Percentiles rank a stretch among this genome's conserved stretches.
These are phyloP conservation scores for Nixonia krombeini DNA, from an alignment of 1,140 invertebrate genomes.

Conservation along the genomic window DNA sequence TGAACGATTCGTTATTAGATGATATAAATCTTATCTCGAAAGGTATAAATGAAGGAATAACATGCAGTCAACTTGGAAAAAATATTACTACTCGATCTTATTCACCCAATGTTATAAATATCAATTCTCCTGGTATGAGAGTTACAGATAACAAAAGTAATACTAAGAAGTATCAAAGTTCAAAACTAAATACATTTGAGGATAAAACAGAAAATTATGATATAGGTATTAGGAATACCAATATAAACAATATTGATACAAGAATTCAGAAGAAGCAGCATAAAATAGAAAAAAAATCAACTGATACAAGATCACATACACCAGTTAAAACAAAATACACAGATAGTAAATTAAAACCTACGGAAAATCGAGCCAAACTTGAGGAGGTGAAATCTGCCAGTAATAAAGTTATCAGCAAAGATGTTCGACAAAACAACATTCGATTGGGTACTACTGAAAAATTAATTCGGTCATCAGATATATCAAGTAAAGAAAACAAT, in stretches of 20 bases:
- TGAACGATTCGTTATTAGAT: constrained; percentile 66
- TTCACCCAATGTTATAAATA: neutral
- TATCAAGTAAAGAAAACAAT: constrained; percentile 62
- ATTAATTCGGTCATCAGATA: constrained; percentile 49
- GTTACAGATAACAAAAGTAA: constrained; percentile 14
- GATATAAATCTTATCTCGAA: constrained; percentile 53
- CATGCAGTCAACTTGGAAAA: constrained; percentile 16
- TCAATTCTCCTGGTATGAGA: neutral
- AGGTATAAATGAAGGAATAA: constrained; percentile 18
- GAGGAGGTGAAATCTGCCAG: constrained; percentile 41
- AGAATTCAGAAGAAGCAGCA: neutral
- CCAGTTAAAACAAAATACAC: constrained; percentile 24
- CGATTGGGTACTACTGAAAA: constrained; percentile 46
- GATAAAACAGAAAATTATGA: constrained; percentile 2
- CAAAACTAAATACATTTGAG: neutral
- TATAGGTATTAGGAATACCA: too few relatives aligned
- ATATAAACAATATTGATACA: too few relatives aligned
- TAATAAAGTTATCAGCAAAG: constrained; percentile 16
- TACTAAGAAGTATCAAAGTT: constrained; percentile 3
- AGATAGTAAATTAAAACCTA: constrained; percentile 45
- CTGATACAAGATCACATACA: constrained; percentile 6
- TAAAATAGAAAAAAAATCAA: constrained; percentile 11
- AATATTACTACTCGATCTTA: constrained; percentile 44
- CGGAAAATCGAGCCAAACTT: constrained; percentile 40
- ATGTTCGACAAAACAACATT: constrained; percentile 18